phyloP scores from a whole-genome alignment of 2,797 vertebrate species.

The Pangasius sanitwongsei region DNA sequence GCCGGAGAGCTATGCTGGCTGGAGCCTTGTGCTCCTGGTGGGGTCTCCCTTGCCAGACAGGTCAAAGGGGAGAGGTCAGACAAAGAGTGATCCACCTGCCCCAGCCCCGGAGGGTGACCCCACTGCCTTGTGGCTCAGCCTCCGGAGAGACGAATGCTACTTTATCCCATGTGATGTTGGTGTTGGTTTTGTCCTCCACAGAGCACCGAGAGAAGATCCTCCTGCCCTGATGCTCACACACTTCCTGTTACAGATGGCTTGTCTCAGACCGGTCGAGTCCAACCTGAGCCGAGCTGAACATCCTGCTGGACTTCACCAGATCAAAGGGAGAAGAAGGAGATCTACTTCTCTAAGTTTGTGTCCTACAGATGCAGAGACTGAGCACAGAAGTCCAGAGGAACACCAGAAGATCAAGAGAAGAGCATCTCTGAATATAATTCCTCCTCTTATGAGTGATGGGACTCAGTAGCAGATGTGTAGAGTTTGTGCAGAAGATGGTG shows the following conservation, averaged over 20 bases:
- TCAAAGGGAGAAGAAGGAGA: not conserved
- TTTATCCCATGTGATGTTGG: not conserved
- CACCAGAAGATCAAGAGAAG: not conserved
- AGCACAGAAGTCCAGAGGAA: not conserved
- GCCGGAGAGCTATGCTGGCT: not conserved
- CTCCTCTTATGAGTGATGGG: not conserved
- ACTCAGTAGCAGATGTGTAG: too few species aligned
- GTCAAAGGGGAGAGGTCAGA: too few species aligned
- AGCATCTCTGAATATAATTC: not conserved
- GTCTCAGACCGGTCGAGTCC: not conserved
- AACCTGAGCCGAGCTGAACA: not conserved
- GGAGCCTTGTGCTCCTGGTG: not conserved
- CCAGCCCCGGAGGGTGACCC: too few species aligned
- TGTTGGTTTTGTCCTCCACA: not conserved
- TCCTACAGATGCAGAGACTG: not conserved
- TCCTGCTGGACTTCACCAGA: not conserved
- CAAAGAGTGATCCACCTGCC: too few species aligned
- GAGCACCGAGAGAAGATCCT: not conserved
- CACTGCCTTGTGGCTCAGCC: too few species aligned
- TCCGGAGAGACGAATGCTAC: too few species aligned
- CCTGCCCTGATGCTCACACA: not conserved
- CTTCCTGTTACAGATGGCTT: not conserved
- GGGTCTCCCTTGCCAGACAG: not conserved
- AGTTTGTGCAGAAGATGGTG: too few species aligned
- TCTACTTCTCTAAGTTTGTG: not conserved